Evolutionary conservation across 2,888 invertebrate species (phyloP).

Genomic region (Iphiclides podalirius): DNA sequence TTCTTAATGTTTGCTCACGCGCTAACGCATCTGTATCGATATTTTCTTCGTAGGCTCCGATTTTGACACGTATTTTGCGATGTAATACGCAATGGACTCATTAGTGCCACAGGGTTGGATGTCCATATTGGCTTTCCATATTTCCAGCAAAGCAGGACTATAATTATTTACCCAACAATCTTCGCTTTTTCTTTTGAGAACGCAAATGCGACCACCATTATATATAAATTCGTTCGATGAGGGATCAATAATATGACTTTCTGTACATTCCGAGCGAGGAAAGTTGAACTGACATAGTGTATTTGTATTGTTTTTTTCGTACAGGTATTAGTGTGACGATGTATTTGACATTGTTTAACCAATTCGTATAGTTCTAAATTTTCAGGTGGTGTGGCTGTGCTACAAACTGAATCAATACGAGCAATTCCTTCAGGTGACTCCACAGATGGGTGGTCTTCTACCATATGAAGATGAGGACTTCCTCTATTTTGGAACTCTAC

Average conservation of each 20-base stretch:
- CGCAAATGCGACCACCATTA: too few species aligned
- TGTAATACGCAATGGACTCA: constrained; percentile 37
- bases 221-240: too few species aligned
- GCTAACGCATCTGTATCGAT: constrained; percentile 25
- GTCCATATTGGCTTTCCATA: constrained; percentile 36
- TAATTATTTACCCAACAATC: too few species aligned
- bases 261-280: neutral
- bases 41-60: constrained; percentile 36
- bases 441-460: constrained; percentile 23
- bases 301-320: neutral
- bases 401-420: neutral
- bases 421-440: neutral
- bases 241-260: too few species aligned
- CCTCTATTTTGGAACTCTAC: constrained; percentile 30
- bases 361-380: neutral
- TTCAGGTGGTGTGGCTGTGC: neutral
- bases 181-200: too few species aligned
- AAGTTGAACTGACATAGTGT: neutral
- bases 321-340: neutral
- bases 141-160: neutral
- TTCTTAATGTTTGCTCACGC: constrained; percentile 16
- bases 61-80: constrained; percentile 36
- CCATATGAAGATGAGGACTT: constrained; percentile 31
- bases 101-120: constrained; percentile 39
- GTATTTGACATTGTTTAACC: neutral